A percentile compares a stretch with the other conserved stretches of the same genome.
phyloP scores from a whole-genome alignment of 2,113 vertebrate genomes.

The Tichodroma muraria region DNA sequence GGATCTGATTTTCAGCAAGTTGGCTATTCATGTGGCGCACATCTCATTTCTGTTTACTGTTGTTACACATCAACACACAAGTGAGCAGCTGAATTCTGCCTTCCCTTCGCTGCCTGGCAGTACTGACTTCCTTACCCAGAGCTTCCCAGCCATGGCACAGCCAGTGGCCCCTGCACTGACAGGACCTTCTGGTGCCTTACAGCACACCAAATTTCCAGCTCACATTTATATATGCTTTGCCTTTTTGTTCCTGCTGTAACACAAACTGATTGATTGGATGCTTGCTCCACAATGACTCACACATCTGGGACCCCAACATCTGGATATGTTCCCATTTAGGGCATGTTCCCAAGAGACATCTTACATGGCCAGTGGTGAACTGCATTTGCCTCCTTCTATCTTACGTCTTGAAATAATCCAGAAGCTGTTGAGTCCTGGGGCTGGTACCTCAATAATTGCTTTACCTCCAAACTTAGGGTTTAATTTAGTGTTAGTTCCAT shows the following conservation, averaged over 20 bases:
- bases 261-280: not conserved
- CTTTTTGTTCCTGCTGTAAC: not conserved
- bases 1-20: slow-evolving; percentile 33
- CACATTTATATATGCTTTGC: not conserved
- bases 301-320: slow-evolving; percentile 37
- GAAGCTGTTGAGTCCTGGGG: not conserved
- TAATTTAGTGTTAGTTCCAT: not conserved
- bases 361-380: not conserved
- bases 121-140: not conserved
- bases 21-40: not conserved
- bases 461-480: not conserved
- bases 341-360: not conserved
- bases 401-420: not conserved
- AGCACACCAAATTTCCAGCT: not conserved
- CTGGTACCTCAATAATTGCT: not conserved
- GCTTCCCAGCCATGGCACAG: not conserved
- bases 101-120: not conserved
- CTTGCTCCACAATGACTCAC: not conserved
- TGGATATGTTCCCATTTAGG: slow-evolving; percentile 12
- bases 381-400: not conserved
- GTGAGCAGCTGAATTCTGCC: not conserved
- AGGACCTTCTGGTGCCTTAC: not conserved
- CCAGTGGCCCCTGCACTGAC: not conserved
- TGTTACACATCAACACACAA: slow-evolving; percentile 1
- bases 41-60: slow-evolving; percentile 16